phyloP scores from a whole-genome alignment of 1,140 invertebrate species.

The Diploscapter pachys region DNA sequence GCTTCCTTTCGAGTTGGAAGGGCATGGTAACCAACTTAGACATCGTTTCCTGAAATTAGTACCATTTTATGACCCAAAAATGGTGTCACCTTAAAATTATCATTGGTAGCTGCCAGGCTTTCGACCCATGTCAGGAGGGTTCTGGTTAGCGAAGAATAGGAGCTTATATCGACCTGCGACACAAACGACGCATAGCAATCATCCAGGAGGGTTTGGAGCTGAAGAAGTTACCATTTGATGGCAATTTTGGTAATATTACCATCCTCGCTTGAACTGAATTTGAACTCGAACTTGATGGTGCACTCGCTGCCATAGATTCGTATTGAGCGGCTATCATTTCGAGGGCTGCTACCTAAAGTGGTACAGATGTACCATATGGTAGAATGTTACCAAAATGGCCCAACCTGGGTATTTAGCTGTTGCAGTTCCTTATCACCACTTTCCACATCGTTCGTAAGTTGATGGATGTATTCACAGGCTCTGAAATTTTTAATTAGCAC shows the following conservation, averaged over 20 bases:
- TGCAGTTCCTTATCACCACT: conserved; percentile 39
- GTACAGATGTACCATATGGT: conserved; percentile 16
- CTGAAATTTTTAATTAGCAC: conserved; percentile 24
- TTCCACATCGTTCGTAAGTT: conserved; percentile 47
- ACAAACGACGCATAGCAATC: conserved; percentile 49
- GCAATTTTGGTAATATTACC: conserved; percentile 27
- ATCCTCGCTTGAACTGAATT: conserved; percentile 46
- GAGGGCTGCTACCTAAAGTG: conserved; percentile 41
- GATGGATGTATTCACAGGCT: conserved; percentile 55
- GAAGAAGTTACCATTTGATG: conserved; percentile 23
- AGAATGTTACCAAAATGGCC: not conserved
- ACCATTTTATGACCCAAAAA: not conserved
- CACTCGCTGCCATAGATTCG: conserved; percentile 45
- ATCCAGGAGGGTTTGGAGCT: conserved; percentile 53
- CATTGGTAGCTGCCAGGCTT: conserved; percentile 15
- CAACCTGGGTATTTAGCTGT: not conserved
- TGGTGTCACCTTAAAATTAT: conserved; percentile 6
- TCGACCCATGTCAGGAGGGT: conserved; percentile 38
- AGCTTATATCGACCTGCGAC: conserved; percentile 39
- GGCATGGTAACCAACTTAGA: conserved; percentile 26
- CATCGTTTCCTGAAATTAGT: conserved; percentile 10
- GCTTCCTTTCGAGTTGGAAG: not conserved
- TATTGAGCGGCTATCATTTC: conserved; percentile 55
- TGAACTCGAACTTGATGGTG: conserved; percentile 22
- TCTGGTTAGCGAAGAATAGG: conserved; percentile 48